Percentiles rank a stretch among this genome's conserved stretches.
Conservation (phyloP, 2,888 invertebrate species). For the Drosophila mimetica region DNA sequence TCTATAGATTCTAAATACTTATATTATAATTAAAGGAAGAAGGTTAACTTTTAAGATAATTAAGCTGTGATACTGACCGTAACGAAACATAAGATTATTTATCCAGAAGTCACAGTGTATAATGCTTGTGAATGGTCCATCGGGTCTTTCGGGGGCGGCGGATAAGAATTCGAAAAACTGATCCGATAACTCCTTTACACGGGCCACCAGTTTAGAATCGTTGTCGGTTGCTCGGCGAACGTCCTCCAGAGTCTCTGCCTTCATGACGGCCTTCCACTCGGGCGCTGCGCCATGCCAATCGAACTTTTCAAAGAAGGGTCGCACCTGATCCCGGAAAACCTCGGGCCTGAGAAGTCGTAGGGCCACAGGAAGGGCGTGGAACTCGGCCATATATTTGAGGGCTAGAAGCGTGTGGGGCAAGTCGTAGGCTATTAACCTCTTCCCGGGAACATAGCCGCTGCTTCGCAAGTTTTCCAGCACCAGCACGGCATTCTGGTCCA, state of each 20-base stretch:
- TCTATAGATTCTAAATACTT: too few relatives aligned
- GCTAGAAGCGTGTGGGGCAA: slow-evolving; percentile 46
- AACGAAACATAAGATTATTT: slow-evolving; percentile 67
- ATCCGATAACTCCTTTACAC: slow-evolving; percentile 40
- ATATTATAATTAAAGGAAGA: too few relatives aligned
- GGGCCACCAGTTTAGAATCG: slow-evolving; percentile 29
- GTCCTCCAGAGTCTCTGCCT: slow-evolving; percentile 56
- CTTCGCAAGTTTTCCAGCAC: slow-evolving; percentile 57
- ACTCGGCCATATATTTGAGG: slow-evolving; percentile 56
- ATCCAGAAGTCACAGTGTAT: slow-evolving; percentile 65
- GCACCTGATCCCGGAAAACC: slow-evolving; percentile 39
- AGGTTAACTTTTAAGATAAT: too few relatives aligned
- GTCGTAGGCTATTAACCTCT: slow-evolving; percentile 53
- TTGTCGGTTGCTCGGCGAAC: slow-evolving; percentile 52
- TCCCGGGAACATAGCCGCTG: slow-evolving; percentile 38
- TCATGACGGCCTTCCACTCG: slow-evolving; percentile 59
- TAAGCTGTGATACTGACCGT: slow-evolving; percentile 46
- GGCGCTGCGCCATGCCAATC: slow-evolving; percentile 69
- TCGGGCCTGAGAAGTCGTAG: slow-evolving; percentile 47
- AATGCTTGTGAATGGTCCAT: slow-evolving; percentile 55
- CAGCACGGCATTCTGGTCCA: slow-evolving; percentile 59
- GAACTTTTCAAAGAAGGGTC: slow-evolving; percentile 58
- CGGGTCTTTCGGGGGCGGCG: slow-evolving; percentile 34
- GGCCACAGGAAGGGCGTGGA: slow-evolving; percentile 58
- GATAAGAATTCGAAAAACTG: slow-evolving; percentile 57